Evolutionary conservation across 2,888 invertebrate genomes (phyloP), one percentile per base, ranked within the genome.

Genomic region (Athrips mouffetella): DNA sequence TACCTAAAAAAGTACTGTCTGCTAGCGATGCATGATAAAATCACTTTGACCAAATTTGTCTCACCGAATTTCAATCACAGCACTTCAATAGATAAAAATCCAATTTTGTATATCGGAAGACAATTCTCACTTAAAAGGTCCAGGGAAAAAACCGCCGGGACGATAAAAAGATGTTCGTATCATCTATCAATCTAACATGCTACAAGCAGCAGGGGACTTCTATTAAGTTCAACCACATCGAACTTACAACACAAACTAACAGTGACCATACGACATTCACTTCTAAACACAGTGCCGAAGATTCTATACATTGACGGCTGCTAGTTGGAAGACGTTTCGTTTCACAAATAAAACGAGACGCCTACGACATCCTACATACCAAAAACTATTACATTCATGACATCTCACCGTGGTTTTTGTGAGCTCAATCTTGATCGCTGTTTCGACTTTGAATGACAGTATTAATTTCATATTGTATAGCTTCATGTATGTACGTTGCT

Each of bases 131-230:
- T 79, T 73, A 67, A 70, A 73, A 67, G 73, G 74, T 76, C 69
- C 67, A 65, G 57, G 63, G 70, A 74, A 76, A 76, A 79, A 75
- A 66, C 65, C 63, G 55, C 63, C 63, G 62, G 56, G 63, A 67
- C 73, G 72, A 76, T 71, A 73, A 70, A 69, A 56, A 58, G 53
- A 54, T 61, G 66, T 59, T 65, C 70, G 67, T 85, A 85, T 85
- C 85, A 72, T 72, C 79, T 77, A 84, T 85, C 80, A 81, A 86
- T 85, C 85, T 80, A 76, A 80, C 77, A 75, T 79, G 70, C 69
- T 62, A 58, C 59, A 54, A 56, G 58, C 83, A 80, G 83, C 82
- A 68, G 84, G 84, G 67, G 74, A 65, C 70, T 65, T 54, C 73
- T 78, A 77, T 81, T 80, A 77, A 80, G 79, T 74, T 73, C 63